Base-by-base conservation (phyloP, 1,140 invertebrate genomes). In the Drosophila kepulauana region DNA sequence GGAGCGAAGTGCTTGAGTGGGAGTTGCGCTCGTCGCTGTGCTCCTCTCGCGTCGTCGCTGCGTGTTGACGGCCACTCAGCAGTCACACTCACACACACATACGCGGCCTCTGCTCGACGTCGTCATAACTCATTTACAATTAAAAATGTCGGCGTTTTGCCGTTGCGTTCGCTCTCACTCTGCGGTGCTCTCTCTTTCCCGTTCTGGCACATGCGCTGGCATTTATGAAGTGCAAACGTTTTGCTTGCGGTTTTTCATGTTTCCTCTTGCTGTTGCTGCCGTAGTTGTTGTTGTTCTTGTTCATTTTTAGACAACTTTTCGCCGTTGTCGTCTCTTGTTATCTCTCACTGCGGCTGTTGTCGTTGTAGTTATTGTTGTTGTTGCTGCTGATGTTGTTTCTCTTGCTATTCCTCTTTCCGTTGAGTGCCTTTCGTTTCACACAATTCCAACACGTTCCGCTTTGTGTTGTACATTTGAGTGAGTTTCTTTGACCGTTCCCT, bases 151-250 rank as follows among this genome's bases (percentile, higher is more conserved):
- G 91, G 91, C 91, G 88, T 81, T 81, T 65, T 67, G 49, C 41
- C 64, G 45, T 45, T 71, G 56, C 67, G 54, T 20, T 41, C 62
- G 16, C 49, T 43, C 38, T 13, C 33, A 20, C 30, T 33, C 38
- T 45, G 28, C 0, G 35, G 7, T 10, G 35, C 25, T 43, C 45
- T 20, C 68, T 16, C 52, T 15, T 46, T 35, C 49, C 61, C 56
- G 63, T 59, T 82, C 79, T 79, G 43, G 70, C 81, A 51, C 48
- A 72, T 54, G 62, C 16, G 20, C 15, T 41, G 49, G 58, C 86
- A 81, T 91, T 92, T 92, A 92, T 92, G 91, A 92, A 82, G 91
- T 92, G 91, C 77, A 85, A 92, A 92, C 91, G 91, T 91, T 92
- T 92, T 74, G 79, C 81, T 80, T 92, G 91, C 82, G 91, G 91